Evolutionary conservation across 1,140 invertebrate genomes (phyloP), one percentile per base, ranked within the genome.

Genomic region (Goniozus legneri): DNA sequence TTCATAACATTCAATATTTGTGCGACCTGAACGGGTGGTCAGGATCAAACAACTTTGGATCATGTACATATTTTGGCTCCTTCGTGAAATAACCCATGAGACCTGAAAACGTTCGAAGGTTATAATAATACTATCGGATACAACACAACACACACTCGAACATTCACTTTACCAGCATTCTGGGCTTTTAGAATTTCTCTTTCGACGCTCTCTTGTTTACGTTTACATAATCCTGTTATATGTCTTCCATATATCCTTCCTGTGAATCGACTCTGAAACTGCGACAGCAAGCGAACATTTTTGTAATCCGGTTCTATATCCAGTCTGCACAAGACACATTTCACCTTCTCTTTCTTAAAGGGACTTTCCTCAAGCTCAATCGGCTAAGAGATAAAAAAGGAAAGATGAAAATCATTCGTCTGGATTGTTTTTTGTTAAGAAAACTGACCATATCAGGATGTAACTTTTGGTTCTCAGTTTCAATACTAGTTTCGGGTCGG

Each of bases 231-330:
- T 3, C 91, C 91, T 21, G 95, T 98, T 42, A 98, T 91, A 60
- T 97, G 89, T 53, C 86, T 80, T 0, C 89, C 89, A 74, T 97
- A 98, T 44, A 96, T 82, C 55, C 83, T 80, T 8, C 95, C 95
- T 8, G 95, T 97, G 60, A 88, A 92, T 1, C 89, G 85, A 33
- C 94, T 97, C 64, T 97, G 87, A 75, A 98, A 98, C 67, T 98
- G 96, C 12, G 92, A 95, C 2, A 98, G 69, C 4, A 98, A 69
- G 43, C 88, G 83, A 0, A 87, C 81, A 76, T 98, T 98, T 72
- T 97, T 98, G 63, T 95, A 98, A 76, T 96, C 83, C 1, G 91
- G 85, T 8, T 78, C 74, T 36, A 98, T 86, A 19, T 91, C 82
- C 47, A 89, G 75, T 73, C 87, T 84, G 73, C 95, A 98, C n/a